Base-by-base conservation (phyloP, 2,113 vertebrate genomes). In the Charadrius vociferus region DNA sequence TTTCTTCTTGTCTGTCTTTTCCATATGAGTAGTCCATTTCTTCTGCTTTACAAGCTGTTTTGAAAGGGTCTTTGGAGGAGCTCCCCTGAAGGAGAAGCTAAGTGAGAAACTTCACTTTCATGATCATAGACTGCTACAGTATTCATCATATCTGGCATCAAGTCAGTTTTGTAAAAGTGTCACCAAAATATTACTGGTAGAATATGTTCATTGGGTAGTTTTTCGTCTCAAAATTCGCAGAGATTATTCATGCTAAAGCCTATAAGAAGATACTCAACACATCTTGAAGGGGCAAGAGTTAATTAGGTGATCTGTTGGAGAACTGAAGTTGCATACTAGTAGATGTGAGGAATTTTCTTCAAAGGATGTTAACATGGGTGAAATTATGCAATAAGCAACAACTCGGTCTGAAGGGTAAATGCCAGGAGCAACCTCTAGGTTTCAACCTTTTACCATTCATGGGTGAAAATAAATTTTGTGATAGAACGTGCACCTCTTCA, bases 241-340 rank as follows among this genome's bases (percentile, higher is more conserved):
- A 61, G 29, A 15, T 72, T 45, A 18, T 74, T 94, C 2, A 0
- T 50, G 6, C 37, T 93, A 37, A 83, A 68, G 36, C 15, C 23
- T n/a, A 0, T 66, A 37, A 43, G 0, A 0, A 75, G 19, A 17
- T 82, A 9, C 7, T 59, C 56, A 34, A 21, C 30, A 15, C 1
- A 2, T 16, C 27, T 49, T 23, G 3, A 81, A 87, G 50, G 14
- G 8, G 3, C 37, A 62, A 62, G 24, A 61, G 12, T 73, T 74
- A 41, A 32, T 77, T 66, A 47, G 26, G 34, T 89, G 41, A 49
- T 87, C 41, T 4, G 6, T 15, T 78, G 68, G 68, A 71, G 55
- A 81, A 10, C 27, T 74, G 27, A 81, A 66, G 41, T 78, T 53
- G 50, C 8, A 3, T 63, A 27, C 8, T 66, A 32, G 37, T 15